These are phyloP conservation scores for Aphaenogaster rudis DNA, from an alignment of 1,140 invertebrate species.

Conservation along the genomic window DNA sequence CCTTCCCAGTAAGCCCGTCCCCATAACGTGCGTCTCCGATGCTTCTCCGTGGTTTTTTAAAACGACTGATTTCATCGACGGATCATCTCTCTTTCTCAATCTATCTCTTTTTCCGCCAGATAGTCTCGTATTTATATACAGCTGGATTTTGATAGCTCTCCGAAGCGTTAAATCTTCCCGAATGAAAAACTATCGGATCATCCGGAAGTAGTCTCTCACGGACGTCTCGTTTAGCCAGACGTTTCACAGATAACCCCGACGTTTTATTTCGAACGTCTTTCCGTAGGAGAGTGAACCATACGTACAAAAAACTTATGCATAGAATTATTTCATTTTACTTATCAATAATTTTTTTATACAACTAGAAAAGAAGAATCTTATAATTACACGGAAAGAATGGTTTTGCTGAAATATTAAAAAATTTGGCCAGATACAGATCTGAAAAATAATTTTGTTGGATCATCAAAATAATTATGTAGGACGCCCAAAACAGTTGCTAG, in stretches of 20 bases:
- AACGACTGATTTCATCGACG: slow-evolving; percentile 49
- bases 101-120: background rate
- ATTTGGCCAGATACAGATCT: too few relatives aligned
- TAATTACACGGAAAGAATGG: background rate
- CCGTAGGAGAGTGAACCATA: background rate
- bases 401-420: too few relatives aligned
- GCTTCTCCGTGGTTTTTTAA: slow-evolving; percentile 48
- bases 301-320: background rate
- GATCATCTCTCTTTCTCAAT: background rate
- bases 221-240: slow-evolving; percentile 21
- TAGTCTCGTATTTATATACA: slow-evolving; percentile 37
- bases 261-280: slow-evolving; percentile 4
- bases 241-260: background rate
- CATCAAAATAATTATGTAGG: too few relatives aligned
- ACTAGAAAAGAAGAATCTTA: background rate
- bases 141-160: slow-evolving; percentile 1
- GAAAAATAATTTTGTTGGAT: too few relatives aligned
- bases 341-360: background rate
- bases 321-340: background rate
- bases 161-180: slow-evolving; percentile 19
- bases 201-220: slow-evolving; percentile 5
- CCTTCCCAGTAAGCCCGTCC: slow-evolving; percentile 63
- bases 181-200: slow-evolving; percentile 62
- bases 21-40: slow-evolving; percentile 36
- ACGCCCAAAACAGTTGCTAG: too few relatives aligned